A percentile compares a stretch with the other conserved stretches of the same genome.
phyloP scores from a whole-genome alignment of 2,888 invertebrate species.

The Lamellibrachia satsuma region DNA sequence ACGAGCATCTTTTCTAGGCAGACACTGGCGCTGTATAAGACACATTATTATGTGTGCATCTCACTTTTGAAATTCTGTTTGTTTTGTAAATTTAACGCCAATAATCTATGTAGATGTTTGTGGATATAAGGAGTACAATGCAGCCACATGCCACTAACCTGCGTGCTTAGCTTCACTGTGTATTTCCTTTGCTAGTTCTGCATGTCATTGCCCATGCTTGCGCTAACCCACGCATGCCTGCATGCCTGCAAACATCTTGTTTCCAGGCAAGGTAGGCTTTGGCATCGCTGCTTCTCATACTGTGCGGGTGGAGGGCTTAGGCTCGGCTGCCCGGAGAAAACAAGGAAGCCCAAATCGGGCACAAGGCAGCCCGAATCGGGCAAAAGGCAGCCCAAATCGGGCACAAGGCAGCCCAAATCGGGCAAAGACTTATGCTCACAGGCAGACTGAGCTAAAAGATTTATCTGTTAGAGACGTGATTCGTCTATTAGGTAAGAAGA shows the following conservation, averaged over 20 bases:
- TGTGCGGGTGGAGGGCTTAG: background rate
- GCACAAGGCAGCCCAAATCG: background rate
- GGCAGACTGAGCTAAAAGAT: conserved; percentile 68
- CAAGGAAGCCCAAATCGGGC: conserved; percentile 1
- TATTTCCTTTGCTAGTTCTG: background rate
- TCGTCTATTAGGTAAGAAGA: conserved; percentile 71
- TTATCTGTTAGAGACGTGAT: conserved; percentile 77
- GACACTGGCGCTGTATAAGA: too few species aligned
- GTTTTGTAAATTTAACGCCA: background rate
- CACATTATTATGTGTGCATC: too few species aligned
- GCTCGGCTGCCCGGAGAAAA: conserved; percentile 23
- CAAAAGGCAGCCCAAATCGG: conserved; percentile 18
- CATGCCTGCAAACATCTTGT: background rate
- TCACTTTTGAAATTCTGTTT: too few species aligned
- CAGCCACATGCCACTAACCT: background rate
- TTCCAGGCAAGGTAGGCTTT: background rate
- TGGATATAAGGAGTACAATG: background rate
- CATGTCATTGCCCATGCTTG: conserved; percentile 18
- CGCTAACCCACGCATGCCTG: background rate
- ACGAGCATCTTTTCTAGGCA: too few species aligned
- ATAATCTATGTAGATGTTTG: background rate
- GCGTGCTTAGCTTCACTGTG: background rate
- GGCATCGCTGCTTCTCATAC: background rate
- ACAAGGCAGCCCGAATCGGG: conserved; percentile 28
- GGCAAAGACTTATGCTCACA: conserved; percentile 25